Evolutionary conservation across 2,113 vertebrate genomes (phyloP).

Genomic region (Canis aureus): DNA sequence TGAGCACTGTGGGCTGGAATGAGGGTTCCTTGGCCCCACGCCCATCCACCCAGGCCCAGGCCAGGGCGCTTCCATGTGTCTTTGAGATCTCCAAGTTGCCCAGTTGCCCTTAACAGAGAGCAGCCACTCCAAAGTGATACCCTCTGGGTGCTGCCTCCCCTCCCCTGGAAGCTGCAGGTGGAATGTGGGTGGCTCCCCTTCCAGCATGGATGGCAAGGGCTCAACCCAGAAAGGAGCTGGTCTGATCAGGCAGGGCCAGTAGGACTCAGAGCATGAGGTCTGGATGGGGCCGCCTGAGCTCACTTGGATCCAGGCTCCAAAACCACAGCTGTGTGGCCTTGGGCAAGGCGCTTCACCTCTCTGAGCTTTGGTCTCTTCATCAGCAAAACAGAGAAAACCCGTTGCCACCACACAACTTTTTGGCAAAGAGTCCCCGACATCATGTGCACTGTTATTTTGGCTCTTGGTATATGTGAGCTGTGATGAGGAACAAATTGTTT

Average conservation of each 20-base stretch:
- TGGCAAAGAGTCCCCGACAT: background rate
- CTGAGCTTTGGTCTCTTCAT: background rate
- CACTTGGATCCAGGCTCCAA: background rate
- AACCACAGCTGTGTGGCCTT: background rate
- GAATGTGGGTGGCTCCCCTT: no score
- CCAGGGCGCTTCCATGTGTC: background rate
- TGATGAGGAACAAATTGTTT: background rate
- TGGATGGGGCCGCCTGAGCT: no score
- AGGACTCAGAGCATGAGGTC: background rate
- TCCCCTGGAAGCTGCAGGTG: background rate
- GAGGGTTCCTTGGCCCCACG: background rate
- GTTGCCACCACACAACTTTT: background rate
- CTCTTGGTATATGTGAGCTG: background rate
- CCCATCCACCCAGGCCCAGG: background rate
- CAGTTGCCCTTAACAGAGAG: background rate
- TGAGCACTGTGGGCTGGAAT: background rate
- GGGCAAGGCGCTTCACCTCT: background rate
- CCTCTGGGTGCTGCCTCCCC: no score
- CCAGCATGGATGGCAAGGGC: background rate
- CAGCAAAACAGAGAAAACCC: background rate
- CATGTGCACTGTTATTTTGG: background rate
- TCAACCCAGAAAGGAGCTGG: background rate
- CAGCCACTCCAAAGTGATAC: no score
- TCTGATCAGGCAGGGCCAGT: background rate
- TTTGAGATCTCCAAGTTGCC: background rate